phyloP scores from a whole-genome alignment of 2,888 invertebrate species.

The Phragmatobia fuliginosa region DNA sequence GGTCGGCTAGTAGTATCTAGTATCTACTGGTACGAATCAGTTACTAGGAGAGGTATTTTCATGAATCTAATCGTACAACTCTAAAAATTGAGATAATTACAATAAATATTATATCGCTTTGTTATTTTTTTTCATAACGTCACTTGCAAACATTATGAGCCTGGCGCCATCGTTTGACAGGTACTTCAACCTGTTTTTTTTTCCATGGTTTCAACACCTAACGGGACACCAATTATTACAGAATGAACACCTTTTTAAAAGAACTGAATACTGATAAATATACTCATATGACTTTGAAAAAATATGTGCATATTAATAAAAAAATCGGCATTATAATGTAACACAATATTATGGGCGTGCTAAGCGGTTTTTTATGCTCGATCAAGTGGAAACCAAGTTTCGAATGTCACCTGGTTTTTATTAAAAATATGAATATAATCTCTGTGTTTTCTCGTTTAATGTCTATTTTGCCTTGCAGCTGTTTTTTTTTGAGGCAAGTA shows the following conservation, averaged over 20 bases:
- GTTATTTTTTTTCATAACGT: background rate
- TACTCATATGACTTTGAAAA: constrained; percentile 33
- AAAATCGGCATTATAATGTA: constrained; percentile 62
- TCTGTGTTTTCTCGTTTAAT: constrained; percentile 48
- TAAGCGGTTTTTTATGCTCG: constrained; percentile 80
- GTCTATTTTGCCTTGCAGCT: constrained; percentile 42
- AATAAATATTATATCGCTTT: background rate
- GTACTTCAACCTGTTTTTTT: background rate
- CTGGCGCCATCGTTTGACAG: background rate
- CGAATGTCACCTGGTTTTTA: constrained; percentile 74
- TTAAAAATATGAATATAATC: constrained; percentile 38
- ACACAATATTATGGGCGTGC: constrained; percentile 73
- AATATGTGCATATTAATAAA: constrained; percentile 41
- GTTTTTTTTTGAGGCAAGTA: constrained; percentile 40
- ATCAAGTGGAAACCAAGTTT: constrained; percentile 78
- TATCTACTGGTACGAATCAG: too few relatives aligned
- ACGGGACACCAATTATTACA: background rate
- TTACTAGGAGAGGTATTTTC: too few relatives aligned
- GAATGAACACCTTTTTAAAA: constrained; percentile 14
- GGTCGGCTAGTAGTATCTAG: too few relatives aligned
- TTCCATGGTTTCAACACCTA: background rate
- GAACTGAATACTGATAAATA: constrained; percentile 14
- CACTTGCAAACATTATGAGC: background rate
- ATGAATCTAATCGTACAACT: background rate
- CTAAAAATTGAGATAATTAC: background rate